Evolutionary conservation across 2,888 invertebrate genomes (phyloP), one percentile per base, ranked within the genome.

Genomic region (Antheraea assamensis): DNA sequence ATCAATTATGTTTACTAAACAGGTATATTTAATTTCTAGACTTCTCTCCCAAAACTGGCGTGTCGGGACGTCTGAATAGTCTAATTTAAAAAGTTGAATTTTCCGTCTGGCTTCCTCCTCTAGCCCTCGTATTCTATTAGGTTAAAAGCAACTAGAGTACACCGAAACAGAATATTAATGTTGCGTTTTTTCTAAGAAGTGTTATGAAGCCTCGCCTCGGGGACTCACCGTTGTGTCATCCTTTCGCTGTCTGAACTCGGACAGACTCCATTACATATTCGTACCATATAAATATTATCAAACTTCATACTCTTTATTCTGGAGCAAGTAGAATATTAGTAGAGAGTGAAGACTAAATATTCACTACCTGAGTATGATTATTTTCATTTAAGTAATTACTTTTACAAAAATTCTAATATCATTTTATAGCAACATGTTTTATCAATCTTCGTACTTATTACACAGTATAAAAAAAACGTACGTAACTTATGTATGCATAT

Each of bases 241-340:
- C 87, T 86, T 85, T 85, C 85, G 81, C 87, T 86, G 90, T 90
- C 90, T 83, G 81, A 79, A 79, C 81, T 82, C 78, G 86, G 91
- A 91, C 89, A 90, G 84, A 76, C 85, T 86, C 86, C 90, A 91
- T 92, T 90, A 90, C 82, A 91, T 90, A 88, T 81, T 86, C 87
- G 90, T 88, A 88, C 85, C 17, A 27, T 58, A 24, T 24, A 13
- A 58, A 24, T 61, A 61, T 55, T 2, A 55, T 4, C 55, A 10
- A 27, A 61, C 15, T 19, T 61, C 15, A 8, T 61, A 61, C 3
- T 61, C 17, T 58, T 61, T 61, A 17, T 13, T 0, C 61, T 7
- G 58, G 4, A 8, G 17, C 7, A 27, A 27, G 13, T n/a, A 58
- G 1, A 3, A 58, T 58, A 52, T 21, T 15, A 15, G 15, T 49